Conservation (phyloP, 2,113 vertebrate species). For the Lasiurus borealis region DNA sequence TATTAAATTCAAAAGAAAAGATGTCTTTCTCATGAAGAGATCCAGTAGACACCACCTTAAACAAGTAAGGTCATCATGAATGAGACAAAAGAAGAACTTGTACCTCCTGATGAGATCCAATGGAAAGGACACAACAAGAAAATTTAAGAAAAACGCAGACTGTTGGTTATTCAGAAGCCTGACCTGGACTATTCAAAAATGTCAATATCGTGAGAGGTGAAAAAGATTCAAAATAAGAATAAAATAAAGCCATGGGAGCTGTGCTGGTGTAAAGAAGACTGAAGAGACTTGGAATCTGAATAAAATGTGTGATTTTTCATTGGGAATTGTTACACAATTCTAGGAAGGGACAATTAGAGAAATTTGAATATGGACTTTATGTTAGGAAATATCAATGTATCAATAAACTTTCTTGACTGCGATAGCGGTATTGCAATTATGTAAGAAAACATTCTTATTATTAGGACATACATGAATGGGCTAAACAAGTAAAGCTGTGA, state of each 20-base stretch:
- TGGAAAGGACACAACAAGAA: background rate
- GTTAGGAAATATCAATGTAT: background rate
- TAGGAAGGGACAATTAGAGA: background rate
- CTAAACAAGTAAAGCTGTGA: too few relatives aligned
- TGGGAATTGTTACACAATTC: background rate
- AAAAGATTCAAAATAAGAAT: background rate
- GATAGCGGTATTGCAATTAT: background rate
- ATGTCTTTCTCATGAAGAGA: background rate
- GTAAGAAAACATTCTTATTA: background rate
- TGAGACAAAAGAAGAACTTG: background rate
- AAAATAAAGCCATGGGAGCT: background rate
- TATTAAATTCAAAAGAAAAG: slow-evolving; percentile 34
- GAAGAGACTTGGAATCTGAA: background rate
- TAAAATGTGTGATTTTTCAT: background rate
- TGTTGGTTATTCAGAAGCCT: background rate
- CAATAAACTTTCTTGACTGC: background rate
- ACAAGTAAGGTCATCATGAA: background rate
- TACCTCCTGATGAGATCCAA: background rate
- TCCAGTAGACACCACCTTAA: background rate
- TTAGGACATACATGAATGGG: background rate
- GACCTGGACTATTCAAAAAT: background rate
- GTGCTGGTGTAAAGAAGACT: slow-evolving; percentile 1
- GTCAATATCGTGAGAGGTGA: background rate
- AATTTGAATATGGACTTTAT: background rate
- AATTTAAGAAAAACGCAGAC: background rate